A percentile compares a stretch with the other conserved stretches of the same genome.
phyloP scores from a whole-genome alignment of 2,888 invertebrate genomes.

The Dexiosoma caninum region DNA sequence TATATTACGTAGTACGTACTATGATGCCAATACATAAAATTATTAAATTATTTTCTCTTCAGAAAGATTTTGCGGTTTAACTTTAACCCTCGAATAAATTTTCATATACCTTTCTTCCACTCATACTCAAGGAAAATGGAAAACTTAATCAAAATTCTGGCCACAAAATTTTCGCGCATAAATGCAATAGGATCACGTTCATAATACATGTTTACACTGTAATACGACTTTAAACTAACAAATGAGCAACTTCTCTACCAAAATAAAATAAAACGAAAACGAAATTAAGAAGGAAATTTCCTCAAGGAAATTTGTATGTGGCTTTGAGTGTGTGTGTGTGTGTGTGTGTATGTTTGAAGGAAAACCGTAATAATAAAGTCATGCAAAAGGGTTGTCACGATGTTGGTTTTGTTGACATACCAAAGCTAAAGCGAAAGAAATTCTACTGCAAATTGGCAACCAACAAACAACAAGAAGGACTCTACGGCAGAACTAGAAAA shows the following conservation, averaged over 20 bases:
- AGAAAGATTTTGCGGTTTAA: constrained; percentile 49
- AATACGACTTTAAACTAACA: constrained; percentile 62
- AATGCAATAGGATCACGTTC: constrained; percentile 61
- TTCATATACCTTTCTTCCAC: constrained; percentile 35
- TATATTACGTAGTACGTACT: not conserved
- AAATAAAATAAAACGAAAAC: not conserved
- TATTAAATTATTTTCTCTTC: not conserved
- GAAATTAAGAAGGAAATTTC: constrained; percentile 1
- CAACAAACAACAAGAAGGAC: constrained; percentile 22
- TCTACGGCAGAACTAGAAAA: not conserved
- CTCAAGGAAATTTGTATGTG: constrained; percentile 42
- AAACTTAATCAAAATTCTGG: constrained; percentile 74
- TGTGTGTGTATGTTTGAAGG: not conserved
- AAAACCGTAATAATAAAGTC: constrained; percentile 39
- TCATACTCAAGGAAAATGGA: constrained; percentile 8
- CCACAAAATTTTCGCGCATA: constrained; percentile 67
- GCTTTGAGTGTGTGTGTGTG: not conserved
- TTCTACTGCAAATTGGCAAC: constrained; percentile 66
- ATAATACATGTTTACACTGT: constrained; percentile 63
- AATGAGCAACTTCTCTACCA: constrained; percentile 37
- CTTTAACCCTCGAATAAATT: constrained; percentile 25
- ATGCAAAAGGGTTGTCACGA: constrained; percentile 54
- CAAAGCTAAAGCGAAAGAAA: constrained; percentile 64
- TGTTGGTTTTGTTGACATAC: constrained; percentile 57
- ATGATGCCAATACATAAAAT: not conserved